Evolutionary conservation across 2,113 vertebrate genomes (phyloP).

Genomic region (Gallinago jamesoni): DNA sequence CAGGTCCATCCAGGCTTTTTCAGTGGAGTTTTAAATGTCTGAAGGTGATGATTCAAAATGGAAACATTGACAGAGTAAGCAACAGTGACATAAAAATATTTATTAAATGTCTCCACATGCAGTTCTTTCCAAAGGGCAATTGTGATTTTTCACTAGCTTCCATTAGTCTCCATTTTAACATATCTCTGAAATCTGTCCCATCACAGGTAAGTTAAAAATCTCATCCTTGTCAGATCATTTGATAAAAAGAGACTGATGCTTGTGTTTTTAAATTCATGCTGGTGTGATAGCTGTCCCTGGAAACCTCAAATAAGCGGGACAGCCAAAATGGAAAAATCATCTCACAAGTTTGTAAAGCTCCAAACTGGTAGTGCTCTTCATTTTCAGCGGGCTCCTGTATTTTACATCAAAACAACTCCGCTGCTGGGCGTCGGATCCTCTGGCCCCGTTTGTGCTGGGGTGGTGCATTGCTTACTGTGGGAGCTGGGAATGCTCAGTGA

Average conservation of each 20-base stretch:
- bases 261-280: not conserved
- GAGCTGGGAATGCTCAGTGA: not conserved
- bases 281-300: not conserved
- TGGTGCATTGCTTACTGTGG: not conserved
- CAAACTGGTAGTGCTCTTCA: not conserved
- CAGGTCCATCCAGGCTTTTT: not conserved
- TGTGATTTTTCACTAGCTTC: not conserved
- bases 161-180: not conserved
- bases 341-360: not conserved
- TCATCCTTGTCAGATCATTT: not conserved
- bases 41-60: constrained; percentile 12
- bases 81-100: not conserved
- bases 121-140: not conserved
- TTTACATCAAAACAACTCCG: not conserved
- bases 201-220: not conserved
- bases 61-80: constrained; percentile 14
- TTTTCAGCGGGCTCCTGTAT: not conserved
- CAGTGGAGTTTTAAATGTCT: not conserved
- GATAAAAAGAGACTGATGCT: not conserved
- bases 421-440: not conserved
- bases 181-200: not conserved
- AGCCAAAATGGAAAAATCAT: not conserved
- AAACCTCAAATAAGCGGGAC: not conserved
- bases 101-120: not conserved
- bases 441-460: not conserved